Base-by-base conservation (phyloP, 2,888 invertebrate genomes). In the Apamea crenata region DNA sequence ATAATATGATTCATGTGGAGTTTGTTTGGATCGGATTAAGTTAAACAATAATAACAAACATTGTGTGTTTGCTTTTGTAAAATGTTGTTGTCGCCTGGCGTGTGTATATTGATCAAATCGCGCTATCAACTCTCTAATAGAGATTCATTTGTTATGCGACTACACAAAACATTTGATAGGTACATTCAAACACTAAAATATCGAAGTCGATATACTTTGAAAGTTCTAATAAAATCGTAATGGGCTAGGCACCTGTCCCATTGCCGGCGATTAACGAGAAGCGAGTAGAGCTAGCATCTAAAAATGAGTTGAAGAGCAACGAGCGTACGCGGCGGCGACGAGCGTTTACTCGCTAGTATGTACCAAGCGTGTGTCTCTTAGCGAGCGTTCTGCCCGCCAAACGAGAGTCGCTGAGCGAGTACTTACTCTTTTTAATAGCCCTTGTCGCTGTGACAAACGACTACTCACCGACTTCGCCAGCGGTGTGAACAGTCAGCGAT, bases 31-130 rank as follows among this genome's bases (percentile, higher is more conserved):
- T 44, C 12, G 18, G 21, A 32, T 36, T 63, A 21, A 67, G 65
- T 36, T 63, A 40, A 69, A 77, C 53, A 74, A 61, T 40, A 59
- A 61, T 44, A 56, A 32, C 47, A 76, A 67, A 75, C 75, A 78
- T 40, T 77, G n/a, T 75, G 63, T 61, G 32, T 71, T 69, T 73
- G 63, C 25, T 71, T 77, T 80, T 78, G 80, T 83, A 90, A 93
- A 93, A 93, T 91, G 94, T 95, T 94, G 89, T 70, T 81, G 83
- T 87, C 90, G 77, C 81, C 93, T 91, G 92, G 53, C 68, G 85
- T 87, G 87, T 88, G 89, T 84, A 87, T 87, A 90, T 88, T 88
- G 90, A 93, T 91, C 89, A 90, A 91, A 92, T 91, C 82, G 78
- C 89, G 81, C 87, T 86, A 89, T 87, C 83, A 84, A 74, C 82